A percentile compares a stretch with the other conserved stretches of the same genome.
These are phyloP conservation scores for Laupala kohalensis DNA, from an alignment of 1,140 invertebrate species.

Conservation along the genomic window DNA sequence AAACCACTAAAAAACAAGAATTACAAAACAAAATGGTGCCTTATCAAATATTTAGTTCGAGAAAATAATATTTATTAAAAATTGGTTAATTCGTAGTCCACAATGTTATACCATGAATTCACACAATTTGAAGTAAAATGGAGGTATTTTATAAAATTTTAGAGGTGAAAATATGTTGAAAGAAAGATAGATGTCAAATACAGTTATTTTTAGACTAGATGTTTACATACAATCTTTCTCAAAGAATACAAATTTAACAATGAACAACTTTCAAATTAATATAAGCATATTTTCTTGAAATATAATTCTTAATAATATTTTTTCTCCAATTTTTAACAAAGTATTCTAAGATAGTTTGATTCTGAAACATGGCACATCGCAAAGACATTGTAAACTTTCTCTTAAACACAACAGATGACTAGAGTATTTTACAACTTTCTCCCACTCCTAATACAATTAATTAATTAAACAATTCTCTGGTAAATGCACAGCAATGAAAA, in stretches of 20 bases:
- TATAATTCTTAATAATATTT: too few species aligned
- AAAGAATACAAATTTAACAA: neutral
- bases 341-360: neutral
- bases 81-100: neutral
- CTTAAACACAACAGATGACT: too few species aligned
- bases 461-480: neutral
- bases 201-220: neutral
- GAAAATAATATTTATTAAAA: neutral
- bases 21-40: neutral
- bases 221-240: neutral
- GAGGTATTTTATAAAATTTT: too few species aligned
- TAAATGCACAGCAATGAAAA: too few species aligned
- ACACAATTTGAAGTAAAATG: too few species aligned
- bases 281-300: too few species aligned
- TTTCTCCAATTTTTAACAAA: too few species aligned
- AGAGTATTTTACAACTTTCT: too few species aligned
- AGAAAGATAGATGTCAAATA: neutral
- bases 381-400: neutral
- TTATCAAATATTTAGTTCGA: neutral
- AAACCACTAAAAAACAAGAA: neutral
- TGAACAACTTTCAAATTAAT: neutral
- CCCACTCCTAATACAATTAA: neutral
- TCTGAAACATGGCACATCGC: neutral
- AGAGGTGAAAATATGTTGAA: neutral
- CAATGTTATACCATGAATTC: too few species aligned